Base-by-base conservation (phyloP, 2,797 vertebrate genomes). In the Sternarchorhynchus goeldii region DNA sequence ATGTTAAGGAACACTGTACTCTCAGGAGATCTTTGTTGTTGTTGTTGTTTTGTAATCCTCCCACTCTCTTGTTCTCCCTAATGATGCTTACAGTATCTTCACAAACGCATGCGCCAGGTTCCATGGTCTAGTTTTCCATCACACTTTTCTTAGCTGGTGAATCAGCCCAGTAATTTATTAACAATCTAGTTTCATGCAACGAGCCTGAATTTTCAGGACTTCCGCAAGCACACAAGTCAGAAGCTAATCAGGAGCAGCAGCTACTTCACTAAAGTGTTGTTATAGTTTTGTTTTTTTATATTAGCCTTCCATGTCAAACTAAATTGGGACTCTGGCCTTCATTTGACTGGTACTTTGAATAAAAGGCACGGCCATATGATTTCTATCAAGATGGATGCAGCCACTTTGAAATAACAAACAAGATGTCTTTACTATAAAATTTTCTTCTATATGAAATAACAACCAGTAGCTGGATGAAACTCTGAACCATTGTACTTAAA, bases 161-260 rank as follows among this genome's bases (percentile, higher is more conserved):
- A 25, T 20, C 45, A 21, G 50, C 41, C 65, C 18, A 78, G 69
- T 73, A 62, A 58, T 58, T n/a, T 73, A 66, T 66, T 78, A 66
- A 59, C 25, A 58, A 32, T 10, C 2, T 34, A 71, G 45, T 70
- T 32, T 55, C 45, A 70, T 25, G 20, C 21, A 55, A 36, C 29
- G 6, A 72, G 5, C 17, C 21, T 18, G 34, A 72, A 73, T 18
- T 0, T 70, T 12, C 50, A 36, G 32, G 10, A 2, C 60, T 16
- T 56, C 3, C 2, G 29, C 36, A 36, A 64, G 18, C 45, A 36
- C n/a, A 36, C n/a, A 18, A 66, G 8, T 21, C n/a, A 66, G 14
- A 36, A 68, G 64, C n/a, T 21, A 68, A 16, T 25, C 6, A 29
- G 4, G 14, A 50, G 14, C 21, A 45, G 36, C 6, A 2, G 18